These are phyloP conservation scores for Agrilus mali DNA, from an alignment of 2,888 invertebrate genomes.

Conservation along the genomic window DNA sequence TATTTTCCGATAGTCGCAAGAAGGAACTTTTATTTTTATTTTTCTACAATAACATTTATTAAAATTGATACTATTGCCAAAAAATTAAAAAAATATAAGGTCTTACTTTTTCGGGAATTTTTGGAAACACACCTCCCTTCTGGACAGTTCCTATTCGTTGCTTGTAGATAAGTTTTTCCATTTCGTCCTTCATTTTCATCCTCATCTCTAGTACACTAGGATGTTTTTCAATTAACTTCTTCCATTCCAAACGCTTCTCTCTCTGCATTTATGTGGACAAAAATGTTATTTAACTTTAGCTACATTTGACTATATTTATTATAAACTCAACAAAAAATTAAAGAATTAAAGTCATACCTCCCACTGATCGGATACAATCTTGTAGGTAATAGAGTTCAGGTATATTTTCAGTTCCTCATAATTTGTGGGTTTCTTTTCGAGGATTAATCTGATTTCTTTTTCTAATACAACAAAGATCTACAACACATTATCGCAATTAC, in stretches of 20 bases:
- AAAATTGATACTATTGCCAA: too few species aligned
- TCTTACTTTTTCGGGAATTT: constrained; percentile 25
- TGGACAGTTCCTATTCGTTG: constrained; percentile 23
- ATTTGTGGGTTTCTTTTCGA: constrained; percentile 24
- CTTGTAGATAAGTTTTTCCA: constrained; percentile 20
- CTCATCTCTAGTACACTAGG: constrained; percentile 24
- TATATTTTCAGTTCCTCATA: constrained; percentile 23
- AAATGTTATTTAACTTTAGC: neutral
- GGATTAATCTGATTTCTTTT: constrained; percentile 26
- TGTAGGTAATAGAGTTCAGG: constrained; percentile 24
- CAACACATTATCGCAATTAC: too few species aligned
- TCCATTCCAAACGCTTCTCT: constrained; percentile 24
- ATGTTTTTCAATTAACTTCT: constrained; percentile 12
- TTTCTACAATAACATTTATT: constrained; percentile 15
- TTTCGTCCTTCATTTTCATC: constrained; percentile 16
- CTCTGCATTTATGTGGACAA: constrained; percentile 12
- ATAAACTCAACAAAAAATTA: constrained; percentile 3
- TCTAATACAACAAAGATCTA: constrained; percentile 26
- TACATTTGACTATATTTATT: too few species aligned
- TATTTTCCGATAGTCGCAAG: constrained; percentile 13
- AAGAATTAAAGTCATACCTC: constrained; percentile 18
- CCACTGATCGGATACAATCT: constrained; percentile 24
- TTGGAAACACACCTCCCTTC: constrained; percentile 24
- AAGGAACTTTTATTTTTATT: constrained; percentile 14
- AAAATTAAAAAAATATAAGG: too few species aligned